Evolutionary conservation across 2,797 vertebrate genomes (phyloP).

Genomic region (Phalanger gymnotis): DNA sequence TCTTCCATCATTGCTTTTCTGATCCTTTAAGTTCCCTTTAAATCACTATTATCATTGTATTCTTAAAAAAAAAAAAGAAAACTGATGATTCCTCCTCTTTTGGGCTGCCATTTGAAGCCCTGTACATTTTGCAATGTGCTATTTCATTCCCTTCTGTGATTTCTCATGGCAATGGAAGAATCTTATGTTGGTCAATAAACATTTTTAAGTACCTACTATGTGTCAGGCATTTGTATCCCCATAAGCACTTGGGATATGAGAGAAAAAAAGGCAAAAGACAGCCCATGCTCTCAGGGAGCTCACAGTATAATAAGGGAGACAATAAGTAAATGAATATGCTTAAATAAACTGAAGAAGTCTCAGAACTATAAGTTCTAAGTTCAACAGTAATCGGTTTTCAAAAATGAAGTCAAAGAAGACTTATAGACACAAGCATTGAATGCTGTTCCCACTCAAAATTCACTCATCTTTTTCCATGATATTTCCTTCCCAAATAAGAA

Average conservation of each 20-base stretch:
- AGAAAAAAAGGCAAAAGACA: background rate
- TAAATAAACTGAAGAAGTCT: background rate
- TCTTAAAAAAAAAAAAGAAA: background rate
- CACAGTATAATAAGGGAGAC: background rate
- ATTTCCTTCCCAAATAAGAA: background rate
- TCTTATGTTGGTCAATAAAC: background rate
- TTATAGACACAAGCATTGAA: background rate
- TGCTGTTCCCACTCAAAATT: background rate
- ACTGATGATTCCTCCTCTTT: background rate
- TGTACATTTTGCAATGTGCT: background rate
- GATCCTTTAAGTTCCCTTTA: background rate
- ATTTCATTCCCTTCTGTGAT: background rate
- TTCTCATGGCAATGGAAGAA: background rate
- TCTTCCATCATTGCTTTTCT: background rate
- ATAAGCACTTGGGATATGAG: background rate
- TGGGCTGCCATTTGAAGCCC: background rate
- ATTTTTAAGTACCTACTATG: background rate
- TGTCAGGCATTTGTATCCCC: background rate
- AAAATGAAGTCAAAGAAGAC: background rate
- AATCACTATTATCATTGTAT: background rate
- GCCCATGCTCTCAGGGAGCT: background rate
- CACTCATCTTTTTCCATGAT: background rate
- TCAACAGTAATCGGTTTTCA: background rate
- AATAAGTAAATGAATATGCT: background rate
- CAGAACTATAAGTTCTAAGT: background rate